Evolutionary conservation across 2,888 invertebrate genomes (phyloP), one percentile per base, ranked within the genome.

Genomic region (Marasmarcha lunaedactyla): DNA sequence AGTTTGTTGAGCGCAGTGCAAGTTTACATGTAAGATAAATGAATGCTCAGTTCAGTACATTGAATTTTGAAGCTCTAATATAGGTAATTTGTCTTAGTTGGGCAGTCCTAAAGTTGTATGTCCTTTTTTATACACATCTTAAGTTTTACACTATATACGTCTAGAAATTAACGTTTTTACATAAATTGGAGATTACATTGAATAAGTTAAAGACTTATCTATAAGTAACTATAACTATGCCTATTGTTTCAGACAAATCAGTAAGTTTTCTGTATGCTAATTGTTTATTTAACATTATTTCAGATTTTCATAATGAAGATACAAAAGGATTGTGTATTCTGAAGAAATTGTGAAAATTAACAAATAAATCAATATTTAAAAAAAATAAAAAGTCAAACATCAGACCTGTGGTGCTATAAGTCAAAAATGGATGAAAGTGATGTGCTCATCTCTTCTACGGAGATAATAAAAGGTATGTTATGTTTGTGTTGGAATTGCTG

Each of bases 391-490:
- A 20, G 20, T 5, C 71, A 68, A 59, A 59, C 76, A 55, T 52
- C 67, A 36, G 60, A 57, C 40, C 57, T 79, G 49, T 52, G 79
- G 56, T 81, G 79, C 48, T 77, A 79, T 69, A 73, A 69, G 63
- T 55, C 57, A 50, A 83, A 69, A 49, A 84, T 84, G 84, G 84
- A 81, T 63, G 81, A 83, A 25, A 73, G 50, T 51, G 87, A 87
- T 60, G 81, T 87, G 52, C 78, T 89, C 49, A 78, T 88, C 60
- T 87, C 87, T 57, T 87, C 88, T 40, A 86, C 87, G 14, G 89
- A 89, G 67, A 87, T 88, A 47, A 86, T 89, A 45, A 87, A 87
- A 86, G 88, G 88, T 88, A 74, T 71, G 69, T 53, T 11, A 15
- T n/a, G n/a, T n/a, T n/a, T n/a, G n/a, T n/a, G n/a, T 10, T 14